A percentile compares a stretch with the other conserved stretches of the same genome.
phyloP scores from a whole-genome alignment of 2,888 invertebrate species.

The Temnothorax rugatulus region DNA sequence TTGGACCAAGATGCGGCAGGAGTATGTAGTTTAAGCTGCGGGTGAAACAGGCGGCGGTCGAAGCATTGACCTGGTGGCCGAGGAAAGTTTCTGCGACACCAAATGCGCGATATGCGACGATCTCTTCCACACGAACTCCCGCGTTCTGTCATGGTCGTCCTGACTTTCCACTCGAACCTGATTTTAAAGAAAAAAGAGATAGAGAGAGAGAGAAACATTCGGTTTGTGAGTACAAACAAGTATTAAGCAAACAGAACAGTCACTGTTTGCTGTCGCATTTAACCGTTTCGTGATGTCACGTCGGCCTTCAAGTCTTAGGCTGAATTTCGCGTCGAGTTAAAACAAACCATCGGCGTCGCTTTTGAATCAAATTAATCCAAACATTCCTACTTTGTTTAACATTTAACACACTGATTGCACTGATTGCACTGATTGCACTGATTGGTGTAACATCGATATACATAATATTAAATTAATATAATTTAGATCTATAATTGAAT shows the following conservation, averaged over 20 bases:
- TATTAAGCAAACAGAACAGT: not conserved
- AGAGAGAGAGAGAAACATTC: not conserved
- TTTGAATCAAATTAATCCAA: conserved; percentile 5
- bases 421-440: not conserved
- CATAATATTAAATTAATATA: not conserved
- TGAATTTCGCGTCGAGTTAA: not conserved
- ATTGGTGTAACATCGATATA: not conserved
- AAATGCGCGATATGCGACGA: conserved; percentile 94
- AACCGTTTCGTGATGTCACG: not conserved
- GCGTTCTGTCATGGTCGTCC: conserved; percentile 93
- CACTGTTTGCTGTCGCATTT: not conserved
- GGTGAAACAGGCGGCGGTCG: conserved; percentile 86
- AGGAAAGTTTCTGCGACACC: conserved; percentile 92
- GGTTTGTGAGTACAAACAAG: conserved; percentile 1
- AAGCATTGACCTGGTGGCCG: conserved; percentile 89
- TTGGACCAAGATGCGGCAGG: conserved; percentile 28
- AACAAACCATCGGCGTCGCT: not conserved
- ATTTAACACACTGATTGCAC: not conserved
- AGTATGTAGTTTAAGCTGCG: conserved; percentile 62
- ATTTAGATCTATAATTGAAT: not conserved
- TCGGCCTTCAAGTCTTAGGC: not conserved
- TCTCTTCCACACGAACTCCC: conserved; percentile 94
- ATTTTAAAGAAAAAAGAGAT: conserved; percentile 54
- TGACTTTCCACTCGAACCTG: conserved; percentile 94
- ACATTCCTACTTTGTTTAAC: conserved; percentile 16